Conservation (phyloP, 2,113 vertebrate genomes). For the Gnathonemus longibarbis region DNA sequence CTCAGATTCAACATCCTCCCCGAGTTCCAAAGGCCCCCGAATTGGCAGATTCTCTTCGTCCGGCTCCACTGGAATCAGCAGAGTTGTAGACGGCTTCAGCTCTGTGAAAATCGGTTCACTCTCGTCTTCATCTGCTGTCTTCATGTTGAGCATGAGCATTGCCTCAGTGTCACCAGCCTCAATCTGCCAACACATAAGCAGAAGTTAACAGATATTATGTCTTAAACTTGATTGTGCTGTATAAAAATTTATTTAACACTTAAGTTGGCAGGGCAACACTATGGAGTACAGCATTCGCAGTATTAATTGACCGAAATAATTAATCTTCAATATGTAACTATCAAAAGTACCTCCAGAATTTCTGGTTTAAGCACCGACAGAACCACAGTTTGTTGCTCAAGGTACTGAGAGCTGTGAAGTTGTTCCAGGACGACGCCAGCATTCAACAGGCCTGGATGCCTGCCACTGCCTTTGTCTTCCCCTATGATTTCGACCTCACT, state of each 20-base stretch:
- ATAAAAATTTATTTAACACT: not conserved
- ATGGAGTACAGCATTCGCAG: not conserved
- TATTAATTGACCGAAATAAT: not conserved
- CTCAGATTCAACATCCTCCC: slow-evolving; percentile 48
- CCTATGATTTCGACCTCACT: slow-evolving; percentile 65
- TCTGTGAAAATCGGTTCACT: slow-evolving; percentile 53
- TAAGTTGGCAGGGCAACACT: not conserved
- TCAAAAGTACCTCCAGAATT: slow-evolving; percentile 47
- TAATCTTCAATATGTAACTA: not conserved
- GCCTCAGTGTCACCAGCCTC: slow-evolving; percentile 42
- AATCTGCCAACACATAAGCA: slow-evolving; percentile 18
- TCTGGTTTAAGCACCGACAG: slow-evolving; percentile 49
- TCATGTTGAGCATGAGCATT: slow-evolving; percentile 42
- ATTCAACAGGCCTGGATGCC: slow-evolving; percentile 35
- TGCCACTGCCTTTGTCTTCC: slow-evolving; percentile 56
- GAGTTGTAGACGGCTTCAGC: slow-evolving; percentile 57
- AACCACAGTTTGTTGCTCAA: slow-evolving; percentile 50
- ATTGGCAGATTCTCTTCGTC: slow-evolving; percentile 59
- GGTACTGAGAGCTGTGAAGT: slow-evolving; percentile 41
- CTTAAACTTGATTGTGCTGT: not conserved
- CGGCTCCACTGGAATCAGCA: slow-evolving; percentile 62
- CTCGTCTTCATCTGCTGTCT: slow-evolving; percentile 33
- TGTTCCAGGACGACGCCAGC: slow-evolving; percentile 39
- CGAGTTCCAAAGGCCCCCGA: slow-evolving; percentile 46
- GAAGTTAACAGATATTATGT: not conserved